phyloP scores from a whole-genome alignment of 2,797 vertebrate species.

The Hephaestus fuliginosus region DNA sequence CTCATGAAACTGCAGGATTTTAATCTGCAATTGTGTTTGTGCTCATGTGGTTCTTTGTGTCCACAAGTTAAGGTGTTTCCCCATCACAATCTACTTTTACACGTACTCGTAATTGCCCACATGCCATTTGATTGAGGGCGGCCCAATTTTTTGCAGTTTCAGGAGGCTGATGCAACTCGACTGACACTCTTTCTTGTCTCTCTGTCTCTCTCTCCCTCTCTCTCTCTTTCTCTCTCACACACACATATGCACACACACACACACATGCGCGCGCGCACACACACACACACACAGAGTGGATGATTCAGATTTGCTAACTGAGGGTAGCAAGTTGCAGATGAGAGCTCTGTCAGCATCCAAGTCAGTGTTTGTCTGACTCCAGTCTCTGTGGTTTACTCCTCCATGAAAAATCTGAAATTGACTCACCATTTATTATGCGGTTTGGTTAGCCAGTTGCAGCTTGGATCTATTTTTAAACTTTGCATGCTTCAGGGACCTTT shows the following conservation, averaged over 20 bases:
- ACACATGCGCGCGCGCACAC: background rate
- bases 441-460: constrained; percentile 40
- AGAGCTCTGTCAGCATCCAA: constrained; percentile 62
- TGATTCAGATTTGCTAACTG: constrained; percentile 63
- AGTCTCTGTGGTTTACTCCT: constrained; percentile 51
- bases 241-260: too few relatives aligned
- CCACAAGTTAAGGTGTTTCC: constrained; percentile 52
- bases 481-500: constrained; percentile 4
- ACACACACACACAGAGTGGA: constrained; percentile 18
- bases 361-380: constrained; percentile 50
- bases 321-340: constrained; percentile 49
- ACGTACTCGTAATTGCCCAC: background rate
- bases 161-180: constrained; percentile 68
- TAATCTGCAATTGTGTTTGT: constrained; percentile 43
- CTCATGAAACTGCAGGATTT: constrained; percentile 47
- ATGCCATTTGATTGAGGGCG: constrained; percentile 23
- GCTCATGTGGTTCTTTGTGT: background rate
- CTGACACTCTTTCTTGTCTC: constrained; percentile 47
- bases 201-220: constrained; percentile 16
- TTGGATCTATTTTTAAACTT: constrained; percentile 44
- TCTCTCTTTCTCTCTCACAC: background rate
- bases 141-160: constrained; percentile 47
- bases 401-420: constrained; percentile 52
- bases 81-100: constrained; percentile 33
- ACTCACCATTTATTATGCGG: constrained; percentile 53